Base-by-base conservation (phyloP, 2,113 vertebrate species). In the Phalacrocorax carbo region DNA sequence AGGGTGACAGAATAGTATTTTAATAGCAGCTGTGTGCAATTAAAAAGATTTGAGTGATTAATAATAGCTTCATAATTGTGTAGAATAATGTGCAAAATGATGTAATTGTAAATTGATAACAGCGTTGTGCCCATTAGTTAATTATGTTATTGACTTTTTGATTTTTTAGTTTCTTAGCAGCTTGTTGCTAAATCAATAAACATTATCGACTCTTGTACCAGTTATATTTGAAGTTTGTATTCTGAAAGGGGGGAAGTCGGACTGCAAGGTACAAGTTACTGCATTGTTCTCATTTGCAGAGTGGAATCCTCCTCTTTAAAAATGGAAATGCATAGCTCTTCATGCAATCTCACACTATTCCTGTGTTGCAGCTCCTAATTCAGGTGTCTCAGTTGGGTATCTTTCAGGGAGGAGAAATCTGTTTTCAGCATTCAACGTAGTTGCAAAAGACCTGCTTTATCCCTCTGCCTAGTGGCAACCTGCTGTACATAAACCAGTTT, bases 101-200 rank as follows among this genome's bases (percentile, higher is more conserved):
- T 57, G 11, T 26, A 78, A 82, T 4, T 69, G 18, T 48, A 84
- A 70, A 84, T 70, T 70, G 26, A 25, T 89, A 81, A 40, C 21
- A 71, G 17, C 3, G 5, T 5, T 19, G 25, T 70, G 49, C 25
- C 73, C 42, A 62, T 81, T 91, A 84, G 38, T 94, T 84, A 75
- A 93, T 82, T 14, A 81, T 6, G 13, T 34, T 70, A 86, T 70
- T 26, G 54, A 44, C 12, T 69, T 78, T 64, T 84, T 55, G 4
- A 44, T 48, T 52, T 90, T 87, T 95, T 44, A 29, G 13, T 73
- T 82, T 91, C 72, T 36, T 58, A 55, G n/a, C 22, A 85, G 60
- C 68, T 68, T 80, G 57, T 38, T 80, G 66, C 49, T 75, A 40
- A 66, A 82, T 87, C 73, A 78, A 85, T 90, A 54, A 87, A 88